Percentiles rank a stretch among this genome's conserved stretches.
Conservation (phyloP, 2,797 vertebrate genomes). For the Peromyscus aztecus region DNA sequence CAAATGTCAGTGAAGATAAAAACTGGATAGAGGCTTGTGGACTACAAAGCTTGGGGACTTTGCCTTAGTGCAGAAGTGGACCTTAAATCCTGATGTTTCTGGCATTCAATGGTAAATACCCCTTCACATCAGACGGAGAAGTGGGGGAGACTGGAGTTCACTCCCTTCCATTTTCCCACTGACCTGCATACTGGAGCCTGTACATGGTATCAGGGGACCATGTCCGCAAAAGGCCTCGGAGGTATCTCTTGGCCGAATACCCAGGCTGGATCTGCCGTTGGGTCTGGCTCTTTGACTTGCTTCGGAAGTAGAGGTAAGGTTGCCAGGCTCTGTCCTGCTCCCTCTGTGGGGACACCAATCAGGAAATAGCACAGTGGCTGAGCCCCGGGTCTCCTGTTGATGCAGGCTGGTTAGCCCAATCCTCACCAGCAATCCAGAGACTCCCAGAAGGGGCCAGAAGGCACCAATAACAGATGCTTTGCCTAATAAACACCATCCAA, state of each 20-base stretch:
- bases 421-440: constrained; percentile 57
- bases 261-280: constrained; percentile 82
- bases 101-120: neutral
- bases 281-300: constrained; percentile 71
- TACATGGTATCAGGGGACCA: constrained; percentile 71
- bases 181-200: constrained; percentile 80
- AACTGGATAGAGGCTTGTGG: neutral
- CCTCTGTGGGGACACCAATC: constrained; percentile 68
- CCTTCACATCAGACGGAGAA: neutral
- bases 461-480: constrained; percentile 51
- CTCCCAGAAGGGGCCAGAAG: constrained; percentile 52
- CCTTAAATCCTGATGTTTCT: constrained; percentile 22
- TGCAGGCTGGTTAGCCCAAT: constrained; percentile 52
- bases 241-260: constrained; percentile 84
- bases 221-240: constrained; percentile 80
- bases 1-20: neutral
- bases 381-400: neutral
- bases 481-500: constrained; percentile 50
- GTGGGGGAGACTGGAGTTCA: neutral
- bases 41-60: neutral
- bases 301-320: constrained; percentile 79
- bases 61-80: neutral
- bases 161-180: constrained; percentile 40
- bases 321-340: constrained; percentile 62
- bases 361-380: constrained; percentile 21